Percentiles rank a stretch among this genome's conserved stretches.
phyloP scores from a whole-genome alignment of 1,140 invertebrate species.

The Bombus waltoni region DNA sequence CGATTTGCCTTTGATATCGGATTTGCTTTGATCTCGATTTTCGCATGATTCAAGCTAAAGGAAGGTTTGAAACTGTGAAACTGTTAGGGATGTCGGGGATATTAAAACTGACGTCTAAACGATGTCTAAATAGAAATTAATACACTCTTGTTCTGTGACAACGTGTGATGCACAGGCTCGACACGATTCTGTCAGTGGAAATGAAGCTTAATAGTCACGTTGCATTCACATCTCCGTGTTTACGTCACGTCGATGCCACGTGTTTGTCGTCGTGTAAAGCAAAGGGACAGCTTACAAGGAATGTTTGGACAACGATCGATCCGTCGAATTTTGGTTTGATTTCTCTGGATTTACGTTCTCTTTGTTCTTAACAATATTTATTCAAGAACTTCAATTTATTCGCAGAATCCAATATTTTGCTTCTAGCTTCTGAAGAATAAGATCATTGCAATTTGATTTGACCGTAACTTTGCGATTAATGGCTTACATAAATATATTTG shows the following conservation, averaged over 20 bases:
- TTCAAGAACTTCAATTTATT: background rate
- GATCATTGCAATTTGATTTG: too few species aligned
- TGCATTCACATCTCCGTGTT: background rate
- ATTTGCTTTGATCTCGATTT: background rate
- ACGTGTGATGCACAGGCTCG: background rate
- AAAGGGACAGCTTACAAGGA: constrained; percentile 2
- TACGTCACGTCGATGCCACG: background rate
- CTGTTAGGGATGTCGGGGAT: background rate
- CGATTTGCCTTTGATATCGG: background rate
- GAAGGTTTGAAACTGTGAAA: background rate
- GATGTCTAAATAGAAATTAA: constrained; percentile 29
- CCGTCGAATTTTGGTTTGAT: background rate
- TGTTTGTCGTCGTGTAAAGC: background rate
- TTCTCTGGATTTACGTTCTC: background rate
- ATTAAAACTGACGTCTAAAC: constrained; percentile 25
- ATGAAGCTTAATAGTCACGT: constrained; percentile 29
- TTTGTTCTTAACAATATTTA: background rate
- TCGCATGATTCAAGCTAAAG: background rate
- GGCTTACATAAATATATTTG: too few species aligned
- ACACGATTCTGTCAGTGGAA: constrained; percentile 34
- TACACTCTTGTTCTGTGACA: constrained; percentile 1
- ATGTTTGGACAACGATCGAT: constrained; percentile 11
- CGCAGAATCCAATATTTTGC: background rate
- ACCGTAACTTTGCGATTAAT: too few species aligned
- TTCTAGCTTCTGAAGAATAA: background rate